Evolutionary conservation across 2,113 vertebrate genomes (phyloP).

Genomic region (Erythrolamprus reginae): DNA sequence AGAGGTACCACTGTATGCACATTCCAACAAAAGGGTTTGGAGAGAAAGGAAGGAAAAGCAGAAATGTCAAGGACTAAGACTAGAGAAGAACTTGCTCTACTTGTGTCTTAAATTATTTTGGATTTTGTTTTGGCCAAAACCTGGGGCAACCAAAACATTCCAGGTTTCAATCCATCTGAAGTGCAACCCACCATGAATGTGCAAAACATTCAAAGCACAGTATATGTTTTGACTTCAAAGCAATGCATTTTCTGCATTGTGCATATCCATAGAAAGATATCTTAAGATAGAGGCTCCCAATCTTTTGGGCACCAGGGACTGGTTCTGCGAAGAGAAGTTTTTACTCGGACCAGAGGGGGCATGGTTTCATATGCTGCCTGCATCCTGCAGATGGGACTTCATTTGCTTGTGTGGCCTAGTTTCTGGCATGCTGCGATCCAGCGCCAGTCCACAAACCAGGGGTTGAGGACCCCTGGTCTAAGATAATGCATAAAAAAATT

Average conservation of each 20-base stretch:
- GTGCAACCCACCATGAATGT: neutral
- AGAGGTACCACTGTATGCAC: too few relatives aligned
- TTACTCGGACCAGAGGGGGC: too few relatives aligned
- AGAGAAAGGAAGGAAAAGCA: neutral
- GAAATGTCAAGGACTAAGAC: neutral
- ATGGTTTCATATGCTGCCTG: too few relatives aligned
- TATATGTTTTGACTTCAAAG: too few relatives aligned
- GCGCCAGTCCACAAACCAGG: too few relatives aligned
- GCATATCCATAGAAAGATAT: neutral
- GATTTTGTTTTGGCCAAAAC: neutral
- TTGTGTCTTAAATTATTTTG: neutral
- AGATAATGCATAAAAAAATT: neutral
- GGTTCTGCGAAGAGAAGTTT: too few relatives aligned
- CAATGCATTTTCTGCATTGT: neutral
- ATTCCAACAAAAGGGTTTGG: neutral
- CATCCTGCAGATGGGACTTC: too few relatives aligned
- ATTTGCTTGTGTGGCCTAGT: too few relatives aligned
- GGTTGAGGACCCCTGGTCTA: neutral
- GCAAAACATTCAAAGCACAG: neutral
- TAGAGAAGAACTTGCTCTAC: neutral
- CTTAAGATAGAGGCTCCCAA: too few relatives aligned
- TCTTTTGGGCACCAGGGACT: too few relatives aligned
- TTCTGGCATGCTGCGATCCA: too few relatives aligned
- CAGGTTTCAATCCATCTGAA: neutral
- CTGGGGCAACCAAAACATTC: neutral